phyloP scores from a whole-genome alignment of 2,888 invertebrate species.

The Anticlea derivata region DNA sequence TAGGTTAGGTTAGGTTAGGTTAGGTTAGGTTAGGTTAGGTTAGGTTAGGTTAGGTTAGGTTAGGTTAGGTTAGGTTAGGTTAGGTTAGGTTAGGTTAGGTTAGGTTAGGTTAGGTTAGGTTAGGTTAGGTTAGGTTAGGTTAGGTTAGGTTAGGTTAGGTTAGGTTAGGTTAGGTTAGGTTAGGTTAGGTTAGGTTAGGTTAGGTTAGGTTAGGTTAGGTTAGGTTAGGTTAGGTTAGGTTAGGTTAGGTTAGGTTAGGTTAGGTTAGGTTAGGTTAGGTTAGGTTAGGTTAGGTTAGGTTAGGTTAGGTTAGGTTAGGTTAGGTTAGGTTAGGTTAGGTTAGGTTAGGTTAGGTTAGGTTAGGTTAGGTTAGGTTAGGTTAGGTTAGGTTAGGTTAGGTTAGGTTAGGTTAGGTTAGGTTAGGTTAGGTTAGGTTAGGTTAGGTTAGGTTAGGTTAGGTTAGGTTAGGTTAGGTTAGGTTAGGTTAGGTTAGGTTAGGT shows the following conservation, averaged over 20 bases:
- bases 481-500: slow-evolving; percentile 15
- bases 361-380: slow-evolving; percentile 21
- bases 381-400: slow-evolving; percentile 25
- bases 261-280: slow-evolving; percentile 10
- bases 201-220: background rate
- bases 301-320: slow-evolving; percentile 3
- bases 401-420: slow-evolving; percentile 15
- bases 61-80: slow-evolving; percentile 13
- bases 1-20: slow-evolving; percentile 18
- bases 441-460: slow-evolving; percentile 14
- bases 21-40: slow-evolving; percentile 18
- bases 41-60: slow-evolving; percentile 16
- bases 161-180: slow-evolving; percentile 22
- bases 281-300: slow-evolving; percentile 9
- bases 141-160: slow-evolving; percentile 28
- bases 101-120: background rate
- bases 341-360: slow-evolving; percentile 19
- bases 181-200: slow-evolving; percentile 22
- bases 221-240: slow-evolving; percentile 26
- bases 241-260: slow-evolving; percentile 25
- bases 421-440: slow-evolving; percentile 14
- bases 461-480: slow-evolving; percentile 13
- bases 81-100: slow-evolving; percentile 2
- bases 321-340: slow-evolving; percentile 13
- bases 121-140: slow-evolving; percentile 11